Base-by-base conservation (phyloP, 2,888 invertebrate species). In the Argyra leucocephala region DNA sequence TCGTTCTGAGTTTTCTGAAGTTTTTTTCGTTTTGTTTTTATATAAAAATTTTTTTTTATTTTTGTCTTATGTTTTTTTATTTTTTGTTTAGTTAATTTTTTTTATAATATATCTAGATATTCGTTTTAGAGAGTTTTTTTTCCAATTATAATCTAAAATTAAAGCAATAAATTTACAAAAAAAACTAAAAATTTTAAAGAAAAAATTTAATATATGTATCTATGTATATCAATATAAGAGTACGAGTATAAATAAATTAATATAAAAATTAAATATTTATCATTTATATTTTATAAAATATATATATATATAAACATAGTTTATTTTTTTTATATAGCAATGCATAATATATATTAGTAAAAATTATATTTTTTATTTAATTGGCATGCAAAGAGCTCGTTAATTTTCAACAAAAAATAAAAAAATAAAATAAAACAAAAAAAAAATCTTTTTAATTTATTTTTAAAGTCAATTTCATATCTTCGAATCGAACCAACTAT, bases 401-500 rank as follows among this genome's bases (percentile, higher is more conserved):
- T 48, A 6, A 48, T 48, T 48, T 48, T 15, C 5, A 37, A 9
- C 3, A 37, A 37, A 37, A 37, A 37, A 37, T 10, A 37, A 37
- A 37, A 37, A 37, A 37, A 37, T 15, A 12, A 37, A 12, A 10
- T 6, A 37, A 15, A 37, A 37, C 2, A 18, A 48, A 48, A 37
- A 18, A 15, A 12, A 48, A 48, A 48, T 48, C 48, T 48, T 48
- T n/a, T 48, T 48, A 48, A 18, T 48, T 48, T 48, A 48, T 48
- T 48, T 48, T 48, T 48, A 48, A 48, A 48, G 18, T 48, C 48
- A 48, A 48, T 48, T 48, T 48, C 48, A 48, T 48, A 48, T 48
- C 48, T 48, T 48, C 48, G 48, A 48, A 48, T 48, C 48, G 48
- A 48, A 48, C 48, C 48, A 48, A n/a, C n/a, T n/a, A 48, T 48